Evolutionary conservation across 2,888 invertebrate genomes (phyloP).

Genomic region (Amblyjoppa proteus): DNA sequence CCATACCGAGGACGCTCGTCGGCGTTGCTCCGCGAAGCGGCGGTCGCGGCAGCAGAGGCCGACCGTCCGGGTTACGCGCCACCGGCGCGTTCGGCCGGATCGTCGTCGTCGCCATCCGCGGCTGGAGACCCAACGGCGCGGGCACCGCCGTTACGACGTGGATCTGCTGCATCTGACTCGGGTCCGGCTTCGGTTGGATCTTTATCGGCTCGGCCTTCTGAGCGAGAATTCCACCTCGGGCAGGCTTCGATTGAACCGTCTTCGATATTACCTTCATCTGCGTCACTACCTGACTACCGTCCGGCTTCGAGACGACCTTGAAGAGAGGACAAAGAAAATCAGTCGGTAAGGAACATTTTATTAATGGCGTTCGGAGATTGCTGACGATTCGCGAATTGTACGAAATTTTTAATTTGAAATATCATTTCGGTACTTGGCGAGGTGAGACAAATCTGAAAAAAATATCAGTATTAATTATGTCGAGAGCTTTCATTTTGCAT

Average conservation of each 20-base stretch:
- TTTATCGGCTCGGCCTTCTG: constrained; percentile 82
- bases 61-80: constrained; percentile 77
- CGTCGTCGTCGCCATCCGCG: constrained; percentile 74
- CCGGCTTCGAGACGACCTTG: constrained; percentile 82
- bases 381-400: no score
- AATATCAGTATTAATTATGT: no score
- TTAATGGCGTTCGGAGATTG: no score
- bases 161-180: constrained; percentile 79
- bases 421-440: no score
- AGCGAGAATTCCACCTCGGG: constrained; percentile 44
- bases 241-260: constrained; percentile 70
- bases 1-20: constrained; percentile 78
- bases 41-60: constrained; percentile 80
- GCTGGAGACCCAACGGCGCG: constrained; percentile 77
- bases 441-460: no score
- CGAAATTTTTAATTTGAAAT: no score
- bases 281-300: constrained; percentile 83
- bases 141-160: constrained; percentile 83
- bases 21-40: constrained; percentile 77
- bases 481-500: no score
- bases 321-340: no score
- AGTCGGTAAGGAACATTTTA: no score
- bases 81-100: constrained; percentile 75
- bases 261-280: constrained; percentile 84
- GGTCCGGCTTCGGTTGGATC: constrained; percentile 84